Conservation (phyloP, 2,797 vertebrate genomes). For the Leucoraja ocellata region DNA sequence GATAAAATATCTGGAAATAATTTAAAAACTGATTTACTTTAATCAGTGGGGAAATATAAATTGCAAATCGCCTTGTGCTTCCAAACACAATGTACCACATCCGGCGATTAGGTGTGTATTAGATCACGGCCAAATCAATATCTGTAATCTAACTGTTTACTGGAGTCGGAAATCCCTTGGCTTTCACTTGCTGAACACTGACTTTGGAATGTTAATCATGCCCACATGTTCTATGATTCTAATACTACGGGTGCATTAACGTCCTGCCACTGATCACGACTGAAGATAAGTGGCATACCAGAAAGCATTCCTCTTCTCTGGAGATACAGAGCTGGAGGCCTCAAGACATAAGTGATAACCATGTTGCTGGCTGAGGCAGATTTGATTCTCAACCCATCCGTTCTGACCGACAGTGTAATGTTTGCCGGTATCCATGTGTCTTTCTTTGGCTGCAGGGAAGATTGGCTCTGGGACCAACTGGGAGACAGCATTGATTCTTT, state of each 20-base stretch:
- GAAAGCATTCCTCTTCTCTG: not conserved
- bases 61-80: not conserved
- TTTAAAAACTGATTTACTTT: not conserved
- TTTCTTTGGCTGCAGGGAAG: not conserved
- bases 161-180: not conserved
- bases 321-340: not conserved
- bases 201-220: not conserved
- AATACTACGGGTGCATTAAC: not conserved
- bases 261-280: not conserved
- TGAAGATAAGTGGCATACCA: not conserved
- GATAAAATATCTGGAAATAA: not conserved
- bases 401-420: not conserved
- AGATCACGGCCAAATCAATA: conserved; percentile 5
- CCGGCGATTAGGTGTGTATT: not conserved
- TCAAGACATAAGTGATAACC: not conserved
- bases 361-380: not conserved
- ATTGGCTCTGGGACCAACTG: not conserved
- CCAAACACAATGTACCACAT: not conserved
- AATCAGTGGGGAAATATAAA: not conserved
- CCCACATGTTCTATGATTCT: not conserved
- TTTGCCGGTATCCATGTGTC: not conserved
- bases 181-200: not conserved
- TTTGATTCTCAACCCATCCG: not conserved
- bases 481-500: not conserved
- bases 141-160: not conserved